phyloP scores from a whole-genome alignment of 2,113 vertebrate species.

The Polypterus bichir region DNA sequence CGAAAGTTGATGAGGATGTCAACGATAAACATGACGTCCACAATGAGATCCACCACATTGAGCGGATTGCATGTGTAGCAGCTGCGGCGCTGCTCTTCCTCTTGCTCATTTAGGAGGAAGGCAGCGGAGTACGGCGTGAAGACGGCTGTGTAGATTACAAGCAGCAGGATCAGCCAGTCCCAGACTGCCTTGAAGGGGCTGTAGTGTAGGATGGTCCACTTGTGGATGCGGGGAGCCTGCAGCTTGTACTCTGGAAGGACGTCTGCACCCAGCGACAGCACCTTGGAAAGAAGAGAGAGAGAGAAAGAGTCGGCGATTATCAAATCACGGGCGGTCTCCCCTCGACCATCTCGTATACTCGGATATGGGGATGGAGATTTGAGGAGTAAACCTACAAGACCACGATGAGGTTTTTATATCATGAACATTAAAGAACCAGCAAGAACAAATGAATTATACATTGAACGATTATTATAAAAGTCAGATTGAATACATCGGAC shows the following conservation, averaged over 20 bases:
- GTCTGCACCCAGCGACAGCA: slow-evolving; percentile 84
- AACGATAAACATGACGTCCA: slow-evolving; percentile 97
- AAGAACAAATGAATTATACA: neutral
- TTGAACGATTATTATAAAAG: too few species aligned
- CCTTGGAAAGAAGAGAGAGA: slow-evolving; percentile 40
- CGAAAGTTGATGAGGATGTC: slow-evolving; percentile 97
- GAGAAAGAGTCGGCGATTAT: neutral
- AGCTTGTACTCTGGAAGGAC: slow-evolving; percentile 94
- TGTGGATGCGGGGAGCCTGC: slow-evolving; percentile 86
- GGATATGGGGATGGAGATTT: too few species aligned
- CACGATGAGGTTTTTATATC: too few species aligned
- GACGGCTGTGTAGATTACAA: slow-evolving; percentile 93
- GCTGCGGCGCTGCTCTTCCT: slow-evolving; percentile 68
- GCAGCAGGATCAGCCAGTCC: slow-evolving; percentile 95
- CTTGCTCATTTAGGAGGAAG: slow-evolving; percentile 86
- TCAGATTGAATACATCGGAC: too few species aligned
- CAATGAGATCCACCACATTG: slow-evolving; percentile 89
- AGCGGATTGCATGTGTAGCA: slow-evolving; percentile 87
- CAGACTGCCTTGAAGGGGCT: slow-evolving; percentile 96
- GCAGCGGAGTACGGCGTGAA: slow-evolving; percentile 93
- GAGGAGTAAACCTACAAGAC: neutral
- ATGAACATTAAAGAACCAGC: too few species aligned
- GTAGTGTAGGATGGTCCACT: slow-evolving; percentile 93
- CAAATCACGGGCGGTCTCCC: neutral
- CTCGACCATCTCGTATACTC: too few species aligned